Conservation (phyloP, 2,113 vertebrate species). For the Telmatochromis sp. region DNA sequence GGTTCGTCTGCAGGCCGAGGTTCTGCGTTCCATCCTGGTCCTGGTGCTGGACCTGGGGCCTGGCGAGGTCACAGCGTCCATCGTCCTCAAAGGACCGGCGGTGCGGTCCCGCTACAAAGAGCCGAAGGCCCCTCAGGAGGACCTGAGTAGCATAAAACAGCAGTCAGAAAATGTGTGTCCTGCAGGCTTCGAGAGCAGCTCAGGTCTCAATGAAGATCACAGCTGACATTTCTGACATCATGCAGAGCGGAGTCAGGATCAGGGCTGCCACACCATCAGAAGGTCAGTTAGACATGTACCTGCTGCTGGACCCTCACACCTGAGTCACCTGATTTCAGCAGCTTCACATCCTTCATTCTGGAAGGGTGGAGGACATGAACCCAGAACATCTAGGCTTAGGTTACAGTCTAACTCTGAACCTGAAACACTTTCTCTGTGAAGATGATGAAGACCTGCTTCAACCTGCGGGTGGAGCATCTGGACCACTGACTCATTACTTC, state of each 20-base stretch:
- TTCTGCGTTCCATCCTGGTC: conserved; percentile 31
- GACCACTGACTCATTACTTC: background rate
- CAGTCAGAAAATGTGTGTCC: background rate
- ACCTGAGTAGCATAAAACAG: conserved; percentile 2
- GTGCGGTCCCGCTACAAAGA: background rate
- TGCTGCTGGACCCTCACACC: background rate
- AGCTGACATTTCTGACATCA: background rate
- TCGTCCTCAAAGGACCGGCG: conserved; percentile 2
- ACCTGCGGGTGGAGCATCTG: background rate
- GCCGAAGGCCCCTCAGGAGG: conserved; percentile 7
- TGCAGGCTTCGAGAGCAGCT: background rate
- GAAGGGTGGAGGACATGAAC: background rate
- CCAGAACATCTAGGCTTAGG: background rate
- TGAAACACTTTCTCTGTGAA: background rate
- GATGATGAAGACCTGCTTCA: background rate
- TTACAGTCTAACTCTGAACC: background rate
- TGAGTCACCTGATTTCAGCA: background rate
- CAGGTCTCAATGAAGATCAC: background rate
- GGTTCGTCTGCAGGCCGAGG: background rate
- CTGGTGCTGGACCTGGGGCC: background rate
- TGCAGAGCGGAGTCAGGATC: background rate
- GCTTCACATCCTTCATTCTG: background rate
- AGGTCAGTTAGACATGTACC: background rate
- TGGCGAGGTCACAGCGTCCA: conserved; percentile 28
- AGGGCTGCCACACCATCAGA: background rate